A percentile compares a stretch with the other conserved stretches of the same genome.
Evolutionary conservation across 2,113 vertebrate species (phyloP).

Genomic region (Aspiorhynchus laticeps): DNA sequence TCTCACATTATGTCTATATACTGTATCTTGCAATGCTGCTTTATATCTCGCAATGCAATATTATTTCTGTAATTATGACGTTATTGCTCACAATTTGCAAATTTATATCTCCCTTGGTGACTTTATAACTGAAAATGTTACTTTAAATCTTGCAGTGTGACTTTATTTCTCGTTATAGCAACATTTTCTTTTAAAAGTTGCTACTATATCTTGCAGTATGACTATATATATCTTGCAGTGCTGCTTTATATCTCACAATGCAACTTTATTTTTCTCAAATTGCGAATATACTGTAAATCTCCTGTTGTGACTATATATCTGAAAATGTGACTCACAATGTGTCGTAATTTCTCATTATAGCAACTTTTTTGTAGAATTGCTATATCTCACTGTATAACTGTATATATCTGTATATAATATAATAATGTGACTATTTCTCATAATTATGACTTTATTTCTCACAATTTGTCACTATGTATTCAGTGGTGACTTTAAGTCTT

Average conservation of each 20-base stretch:
- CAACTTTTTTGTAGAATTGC: too few species aligned
- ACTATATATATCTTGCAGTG: neutral
- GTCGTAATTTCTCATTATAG: too few species aligned
- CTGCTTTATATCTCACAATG: neutral
- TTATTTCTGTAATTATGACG: neutral
- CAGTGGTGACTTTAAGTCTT: neutral
- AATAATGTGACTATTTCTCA: neutral
- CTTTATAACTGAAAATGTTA: neutral
- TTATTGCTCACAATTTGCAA: neutral
- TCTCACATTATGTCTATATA: neutral
- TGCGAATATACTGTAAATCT: neutral
- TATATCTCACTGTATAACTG: too few species aligned
- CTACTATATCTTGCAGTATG: neutral
- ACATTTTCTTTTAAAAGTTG: neutral
- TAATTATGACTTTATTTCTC: neutral
- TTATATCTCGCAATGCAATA: neutral
- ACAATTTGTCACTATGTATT: too few species aligned
- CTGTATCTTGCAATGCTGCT: neutral
- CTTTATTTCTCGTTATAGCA: neutral
- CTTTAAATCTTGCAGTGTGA: neutral
- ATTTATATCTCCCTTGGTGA: neutral
- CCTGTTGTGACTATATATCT: neutral
- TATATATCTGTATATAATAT: too few species aligned
- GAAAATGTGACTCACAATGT: neutral
- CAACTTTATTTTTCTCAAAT: neutral